Base-by-base conservation (phyloP, 1,140 invertebrate genomes). In the Ditylenchus dipsaci region DNA sequence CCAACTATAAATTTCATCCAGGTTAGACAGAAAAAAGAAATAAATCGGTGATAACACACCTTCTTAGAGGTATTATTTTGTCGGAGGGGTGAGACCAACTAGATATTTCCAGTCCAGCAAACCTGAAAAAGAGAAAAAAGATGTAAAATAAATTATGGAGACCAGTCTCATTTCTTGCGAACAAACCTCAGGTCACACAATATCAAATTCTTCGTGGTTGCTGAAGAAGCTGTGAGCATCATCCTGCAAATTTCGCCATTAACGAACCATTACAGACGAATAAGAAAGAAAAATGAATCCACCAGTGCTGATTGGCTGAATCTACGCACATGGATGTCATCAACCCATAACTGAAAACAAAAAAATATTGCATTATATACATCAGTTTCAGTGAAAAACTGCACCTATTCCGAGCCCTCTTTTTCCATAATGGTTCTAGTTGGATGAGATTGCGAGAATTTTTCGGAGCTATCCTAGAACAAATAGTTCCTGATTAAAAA, bases 141-240 rank as follows among this genome's bases (percentile, higher is more conserved):
- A 3, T 15, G 49, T 53, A 53, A 53, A 26, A 53, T 47, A 65
- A n/a, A 26, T 27, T 30, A 1, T 57, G 9, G 47, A 23, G 5
- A 67, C 17, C 1, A 15, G 19, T 19, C 57, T 21, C 9, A 68
- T 29, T 21, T 21, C 15, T 53, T 17, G 3, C 23, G 3, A 38
- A 38, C 33, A 43, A 69, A 73, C 59, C 76, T 43, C 29, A 76
- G 47, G 58, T 78, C 72, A 76, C 75, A 76, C 15, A 79, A 43
- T 69, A 75, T 29, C 43, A 75, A 75, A 43, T 75, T 75, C 57
- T 77, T 75, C 9, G 73, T 75, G 15, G 75, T 76, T n/a, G 75
- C 77, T 17, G 75, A 76, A 49, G 73, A 78, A 15, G 65, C 45
- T 29, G 75, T 75, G 26, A 75, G 57, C 11, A 75, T 29, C 75